A percentile compares a stretch with the other conserved stretches of the same genome.
phyloP scores from a whole-genome alignment of 2,797 vertebrate species.

The Amblyopsis hoosieri region DNA sequence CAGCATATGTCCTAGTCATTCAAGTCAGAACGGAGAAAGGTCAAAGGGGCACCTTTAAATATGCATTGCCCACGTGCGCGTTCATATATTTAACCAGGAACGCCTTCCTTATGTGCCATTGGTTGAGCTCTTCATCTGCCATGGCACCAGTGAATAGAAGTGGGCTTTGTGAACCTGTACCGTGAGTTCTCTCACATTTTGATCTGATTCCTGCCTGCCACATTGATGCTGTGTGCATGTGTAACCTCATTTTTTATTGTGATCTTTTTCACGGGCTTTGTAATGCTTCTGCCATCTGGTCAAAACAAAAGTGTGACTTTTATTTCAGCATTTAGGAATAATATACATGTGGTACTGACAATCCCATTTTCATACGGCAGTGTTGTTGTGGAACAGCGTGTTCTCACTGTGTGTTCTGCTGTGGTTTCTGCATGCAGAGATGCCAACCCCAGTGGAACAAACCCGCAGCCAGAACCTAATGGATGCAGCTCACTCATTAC shows the following conservation, averaged over 20 bases:
- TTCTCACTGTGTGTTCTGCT: constrained; percentile 64
- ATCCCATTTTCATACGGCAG: constrained; percentile 32
- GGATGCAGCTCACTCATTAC: constrained; percentile 30
- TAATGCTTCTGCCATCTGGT: constrained; percentile 27
- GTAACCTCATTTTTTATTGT: constrained; percentile 8
- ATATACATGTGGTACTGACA: constrained; percentile 27
- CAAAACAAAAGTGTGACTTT: constrained; percentile 33
- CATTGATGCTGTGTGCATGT: constrained; percentile 16
- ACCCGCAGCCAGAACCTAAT: constrained; percentile 53
- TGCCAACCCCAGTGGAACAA: constrained; percentile 51
- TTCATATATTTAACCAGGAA: constrained; percentile 27
- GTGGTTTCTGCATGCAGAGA: constrained; percentile 24
- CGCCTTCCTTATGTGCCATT: constrained; percentile 25
- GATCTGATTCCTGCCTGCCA: constrained; percentile 12
- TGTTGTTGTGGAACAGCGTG: constrained; percentile 67
- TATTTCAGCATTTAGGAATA: constrained; percentile 55
- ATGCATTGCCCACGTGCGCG: not conserved
- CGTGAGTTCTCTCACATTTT: not conserved
- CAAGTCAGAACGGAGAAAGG: constrained; percentile 31
- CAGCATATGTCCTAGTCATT: too few relatives aligned
- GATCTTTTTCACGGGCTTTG: constrained; percentile 31
- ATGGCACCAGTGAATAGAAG: constrained; percentile 25
- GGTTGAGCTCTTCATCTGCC: constrained; percentile 19
- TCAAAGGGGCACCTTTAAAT: constrained; percentile 35
- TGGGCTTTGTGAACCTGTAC: constrained; percentile 11